Conservation (phyloP, 2,113 vertebrate genomes). For the Ranitomeya imitator region DNA sequence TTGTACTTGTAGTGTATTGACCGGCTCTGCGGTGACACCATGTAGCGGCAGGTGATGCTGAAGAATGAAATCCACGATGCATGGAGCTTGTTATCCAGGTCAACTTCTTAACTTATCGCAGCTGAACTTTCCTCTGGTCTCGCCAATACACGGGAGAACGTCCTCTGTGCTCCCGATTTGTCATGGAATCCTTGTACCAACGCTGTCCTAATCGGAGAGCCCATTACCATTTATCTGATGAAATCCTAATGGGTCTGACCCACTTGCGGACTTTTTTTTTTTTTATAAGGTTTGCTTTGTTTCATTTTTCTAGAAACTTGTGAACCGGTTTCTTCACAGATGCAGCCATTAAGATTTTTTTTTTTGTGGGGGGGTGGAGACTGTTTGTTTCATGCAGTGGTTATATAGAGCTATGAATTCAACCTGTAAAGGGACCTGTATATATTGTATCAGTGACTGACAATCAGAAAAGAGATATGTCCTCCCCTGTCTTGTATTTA, state of each 20-base stretch:
- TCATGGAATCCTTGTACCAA: background rate
- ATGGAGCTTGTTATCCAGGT: conserved; percentile 9
- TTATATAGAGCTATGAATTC: background rate
- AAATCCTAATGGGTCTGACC: no score
- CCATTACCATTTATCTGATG: no score
- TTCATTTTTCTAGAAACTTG: no score
- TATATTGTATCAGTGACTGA: background rate
- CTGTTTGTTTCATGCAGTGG: no score
- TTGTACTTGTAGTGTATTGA: conserved; percentile 38
- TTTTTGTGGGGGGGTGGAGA: no score
- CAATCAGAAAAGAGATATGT: no score
- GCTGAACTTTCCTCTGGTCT: background rate
- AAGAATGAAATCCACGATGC: background rate
- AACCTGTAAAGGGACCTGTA: background rate
- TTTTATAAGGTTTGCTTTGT: no score
- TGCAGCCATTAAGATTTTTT: no score
- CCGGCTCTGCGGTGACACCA: conserved; percentile 1
- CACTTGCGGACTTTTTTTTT: no score
- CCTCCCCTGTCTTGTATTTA: no score
- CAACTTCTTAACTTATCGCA: background rate
- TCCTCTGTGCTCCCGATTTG: background rate
- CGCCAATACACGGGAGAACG: background rate
- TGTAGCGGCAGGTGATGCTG: conserved; percentile 16
- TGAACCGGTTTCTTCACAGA: no score
- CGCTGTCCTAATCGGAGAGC: no score